phyloP scores from a whole-genome alignment of 2,888 invertebrate species.

The Oscheius onirici region DNA sequence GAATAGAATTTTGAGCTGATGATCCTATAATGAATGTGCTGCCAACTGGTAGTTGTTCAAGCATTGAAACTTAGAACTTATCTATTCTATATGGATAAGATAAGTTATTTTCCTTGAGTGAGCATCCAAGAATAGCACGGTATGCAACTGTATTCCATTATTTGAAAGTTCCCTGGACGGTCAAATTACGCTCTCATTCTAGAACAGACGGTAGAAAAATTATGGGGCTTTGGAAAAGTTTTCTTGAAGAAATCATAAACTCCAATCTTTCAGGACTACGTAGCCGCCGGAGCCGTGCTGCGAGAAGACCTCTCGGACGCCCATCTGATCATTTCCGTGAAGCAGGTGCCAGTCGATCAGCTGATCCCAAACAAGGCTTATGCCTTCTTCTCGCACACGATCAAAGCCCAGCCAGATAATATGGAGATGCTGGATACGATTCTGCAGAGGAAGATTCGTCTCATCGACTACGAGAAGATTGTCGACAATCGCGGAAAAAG shows the following conservation, averaged over 20 bases:
- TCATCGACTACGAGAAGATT: conserved; percentile 96
- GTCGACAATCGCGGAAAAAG: conserved; percentile 88
- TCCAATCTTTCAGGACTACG: conserved; percentile 80
- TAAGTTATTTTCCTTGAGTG: no score
- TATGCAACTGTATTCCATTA: no score
- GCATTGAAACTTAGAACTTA: no score
- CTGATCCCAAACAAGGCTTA: conserved; percentile 96
- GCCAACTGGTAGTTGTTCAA: no score
- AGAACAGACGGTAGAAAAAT: no score
- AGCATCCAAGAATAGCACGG: no score
- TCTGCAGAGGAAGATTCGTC: conserved; percentile 89
- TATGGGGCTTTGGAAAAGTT: no score
- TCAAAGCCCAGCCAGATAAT: conserved; percentile 97
- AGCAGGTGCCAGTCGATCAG: conserved; percentile 84
- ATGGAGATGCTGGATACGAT: conserved; percentile 96
- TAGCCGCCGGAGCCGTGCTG: conserved; percentile 89
- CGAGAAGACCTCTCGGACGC: conserved; percentile 97
- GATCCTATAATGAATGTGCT: no score
- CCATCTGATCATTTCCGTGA: conserved; percentile 94
- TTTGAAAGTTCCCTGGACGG: no score
- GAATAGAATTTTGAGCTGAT: no score
- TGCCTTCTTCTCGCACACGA: conserved; percentile 98
- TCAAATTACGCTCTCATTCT: no score
- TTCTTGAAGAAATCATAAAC: neutral
- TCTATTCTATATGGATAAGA: no score